A percentile compares a stretch with the other conserved stretches of the same genome.
These are phyloP conservation scores for Melanogrammus aeglefinus DNA, from an alignment of 2,797 vertebrate species.

Conservation along the genomic window DNA sequence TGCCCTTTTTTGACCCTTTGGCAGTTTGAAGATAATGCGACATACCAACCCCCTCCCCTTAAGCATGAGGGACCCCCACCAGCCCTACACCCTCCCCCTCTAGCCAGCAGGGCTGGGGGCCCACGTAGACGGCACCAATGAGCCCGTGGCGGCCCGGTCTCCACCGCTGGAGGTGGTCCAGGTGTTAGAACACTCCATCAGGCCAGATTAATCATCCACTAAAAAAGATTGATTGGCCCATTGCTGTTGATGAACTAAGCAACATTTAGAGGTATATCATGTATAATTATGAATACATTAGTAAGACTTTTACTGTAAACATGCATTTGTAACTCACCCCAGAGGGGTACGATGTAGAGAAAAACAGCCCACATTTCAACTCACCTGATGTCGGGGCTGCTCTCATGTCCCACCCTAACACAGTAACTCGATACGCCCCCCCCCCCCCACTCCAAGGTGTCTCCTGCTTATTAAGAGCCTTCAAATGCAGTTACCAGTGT, in stretches of 20 bases:
- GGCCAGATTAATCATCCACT: slow-evolving; percentile 11
- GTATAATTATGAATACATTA: not conserved
- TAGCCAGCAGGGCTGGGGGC: not conserved
- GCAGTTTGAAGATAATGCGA: slow-evolving; percentile 12
- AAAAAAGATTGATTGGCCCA: no score
- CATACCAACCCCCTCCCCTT: no score
- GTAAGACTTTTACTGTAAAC: not conserved
- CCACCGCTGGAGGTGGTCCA: slow-evolving; percentile 60
- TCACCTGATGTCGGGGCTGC: not conserved
- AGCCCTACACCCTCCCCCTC: not conserved
- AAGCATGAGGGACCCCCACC: no score
- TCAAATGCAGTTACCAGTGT: not conserved
- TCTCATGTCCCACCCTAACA: not conserved
- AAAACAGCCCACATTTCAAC: not conserved
- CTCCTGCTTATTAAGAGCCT: no score
- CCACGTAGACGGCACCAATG: slow-evolving; percentile 3
- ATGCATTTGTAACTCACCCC: not conserved
- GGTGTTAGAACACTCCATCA: slow-evolving; percentile 61
- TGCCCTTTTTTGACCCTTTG: slow-evolving; percentile 29
- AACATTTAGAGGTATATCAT: not conserved
- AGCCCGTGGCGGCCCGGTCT: slow-evolving; percentile 47
- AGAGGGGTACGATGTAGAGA: not conserved
- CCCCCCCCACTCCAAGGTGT: not conserved
- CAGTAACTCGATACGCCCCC: not conserved
- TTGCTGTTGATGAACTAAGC: not conserved